Conservation (phyloP, 2,797 vertebrate genomes). For the Lepilemur septentrionalis region DNA sequence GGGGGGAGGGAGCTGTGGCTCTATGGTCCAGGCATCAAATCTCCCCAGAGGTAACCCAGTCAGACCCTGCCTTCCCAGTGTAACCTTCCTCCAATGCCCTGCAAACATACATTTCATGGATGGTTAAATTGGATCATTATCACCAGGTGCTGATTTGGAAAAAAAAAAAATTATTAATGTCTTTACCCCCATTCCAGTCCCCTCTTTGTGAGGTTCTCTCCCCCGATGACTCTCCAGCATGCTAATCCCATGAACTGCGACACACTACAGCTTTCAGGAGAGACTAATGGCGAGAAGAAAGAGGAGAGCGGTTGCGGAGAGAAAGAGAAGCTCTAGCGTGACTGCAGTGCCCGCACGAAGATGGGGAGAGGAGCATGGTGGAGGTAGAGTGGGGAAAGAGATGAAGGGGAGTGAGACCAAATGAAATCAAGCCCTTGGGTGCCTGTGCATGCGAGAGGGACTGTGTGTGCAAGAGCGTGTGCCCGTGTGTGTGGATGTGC, state of each 20-base stretch:
- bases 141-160: constrained; percentile 83
- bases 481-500: constrained; percentile 69
- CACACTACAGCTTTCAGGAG: constrained; percentile 78
- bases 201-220: constrained; percentile 64
- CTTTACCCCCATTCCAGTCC: constrained; percentile 75
- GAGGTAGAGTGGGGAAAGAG: constrained; percentile 47
- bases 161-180: constrained; percentile 84
- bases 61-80: constrained; percentile 73
- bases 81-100: constrained; percentile 84
- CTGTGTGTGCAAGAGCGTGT: constrained; percentile 38
- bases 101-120: constrained; percentile 88
- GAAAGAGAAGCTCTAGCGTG: constrained; percentile 72
- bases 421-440: constrained; percentile 68
- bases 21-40: constrained; percentile 70
- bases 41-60: constrained; percentile 78
- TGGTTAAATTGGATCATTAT: constrained; percentile 90
- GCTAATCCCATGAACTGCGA: constrained; percentile 81
- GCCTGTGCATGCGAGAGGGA: not conserved
- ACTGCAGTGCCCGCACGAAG: constrained; percentile 66
- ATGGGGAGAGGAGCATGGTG: constrained; percentile 60
- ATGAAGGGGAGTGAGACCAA: not conserved
- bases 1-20: constrained; percentile 14
- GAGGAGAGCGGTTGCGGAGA: constrained; percentile 34
- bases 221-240: constrained; percentile 74
- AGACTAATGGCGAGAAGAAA: constrained; percentile 68